These are phyloP conservation scores for Xiphophorus birchmanni DNA, from an alignment of 2,797 vertebrate species.

Conservation along the genomic window DNA sequence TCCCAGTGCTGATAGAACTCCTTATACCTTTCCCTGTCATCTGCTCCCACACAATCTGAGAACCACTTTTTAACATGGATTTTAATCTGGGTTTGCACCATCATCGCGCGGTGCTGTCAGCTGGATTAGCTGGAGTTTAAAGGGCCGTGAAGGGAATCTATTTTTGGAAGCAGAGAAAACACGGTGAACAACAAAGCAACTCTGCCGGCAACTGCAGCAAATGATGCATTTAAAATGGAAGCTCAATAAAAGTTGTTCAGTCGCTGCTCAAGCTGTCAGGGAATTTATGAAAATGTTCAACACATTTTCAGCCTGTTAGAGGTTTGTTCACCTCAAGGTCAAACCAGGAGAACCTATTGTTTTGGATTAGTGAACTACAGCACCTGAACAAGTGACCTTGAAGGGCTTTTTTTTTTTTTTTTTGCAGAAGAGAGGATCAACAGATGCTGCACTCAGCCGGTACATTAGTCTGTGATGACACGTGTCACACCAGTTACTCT, in stretches of 20 bases:
- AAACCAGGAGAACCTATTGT: neutral
- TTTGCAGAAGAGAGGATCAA: constrained; percentile 14
- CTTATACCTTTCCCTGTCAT: constrained; percentile 57
- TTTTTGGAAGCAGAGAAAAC: constrained; percentile 51
- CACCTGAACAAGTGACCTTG: constrained; percentile 15
- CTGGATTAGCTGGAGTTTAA: constrained; percentile 59
- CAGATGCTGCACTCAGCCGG: constrained; percentile 19
- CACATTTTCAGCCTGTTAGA: neutral
- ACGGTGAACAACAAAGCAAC: constrained; percentile 46
- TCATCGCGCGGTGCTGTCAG: constrained; percentile 45
- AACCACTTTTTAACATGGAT: constrained; percentile 60
- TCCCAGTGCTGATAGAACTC: constrained; percentile 36
- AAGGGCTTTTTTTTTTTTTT: constrained; percentile 4
- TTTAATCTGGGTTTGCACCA: constrained; percentile 56
- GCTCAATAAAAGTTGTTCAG: constrained; percentile 32
- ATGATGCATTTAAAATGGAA: constrained; percentile 41
- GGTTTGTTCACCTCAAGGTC: constrained; percentile 9
- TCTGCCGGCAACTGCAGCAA: constrained; percentile 26
- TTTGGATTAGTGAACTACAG: constrained; percentile 1
- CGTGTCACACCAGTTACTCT: constrained; percentile 27
- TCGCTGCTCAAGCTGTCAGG: constrained; percentile 14
- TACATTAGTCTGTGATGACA: constrained; percentile 36
- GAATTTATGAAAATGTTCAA: constrained; percentile 21
- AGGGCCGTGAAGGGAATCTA: constrained; percentile 46
- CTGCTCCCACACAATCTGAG: constrained; percentile 35